Base-by-base conservation (phyloP, 2,888 invertebrate genomes). In the Trissolcus brochymenae region DNA sequence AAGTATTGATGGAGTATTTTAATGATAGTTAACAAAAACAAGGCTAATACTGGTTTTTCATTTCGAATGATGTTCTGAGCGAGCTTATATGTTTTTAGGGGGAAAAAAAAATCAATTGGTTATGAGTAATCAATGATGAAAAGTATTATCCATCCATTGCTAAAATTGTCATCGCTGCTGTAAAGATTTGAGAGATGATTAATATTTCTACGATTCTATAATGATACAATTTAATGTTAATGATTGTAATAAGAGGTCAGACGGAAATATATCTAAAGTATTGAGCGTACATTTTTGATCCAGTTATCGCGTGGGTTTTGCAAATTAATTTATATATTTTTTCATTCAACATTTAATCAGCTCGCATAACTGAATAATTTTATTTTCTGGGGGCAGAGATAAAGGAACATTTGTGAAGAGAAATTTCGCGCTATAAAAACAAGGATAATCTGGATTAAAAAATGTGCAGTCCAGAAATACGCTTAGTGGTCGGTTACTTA, bases 71-170 rank as follows among this genome's bases (percentile, higher is more conserved):
- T 19, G 19, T 19, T 19, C 29, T 56, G 41, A 56, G 57, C 57
- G 57, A 57, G 57, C 57, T 57, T 57, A 57, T 11, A 11, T 19
- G 41, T 19, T 55, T 55, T 55, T 55, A 7, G 9, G 0, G 40
- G 29, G 21, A 6, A 51, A 51, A 11, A 19, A 9, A 1, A 13
- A 51, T 51, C 35, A 17, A 1, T 49, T 3, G 14, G 49, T 14
- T 43, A 43, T 14, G 49, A 49, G 14, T 49, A 17, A 51, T 51
- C 19, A 51, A 51, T 51, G 19, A 51, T 46, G 46, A 46, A 16
- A 14, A 55, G 17, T 55, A 40, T 55, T 55, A 9, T 40, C 43
- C 57, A 57, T 57, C 43, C 41, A 57, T 57, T 43, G 43, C 57
- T 57, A 17, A 43, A n/a, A 43, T n/a, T n/a, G 25, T 35, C 16